These are phyloP conservation scores for Carassius gibelio DNA, from an alignment of 2,113 vertebrate species.

Conservation along the genomic window DNA sequence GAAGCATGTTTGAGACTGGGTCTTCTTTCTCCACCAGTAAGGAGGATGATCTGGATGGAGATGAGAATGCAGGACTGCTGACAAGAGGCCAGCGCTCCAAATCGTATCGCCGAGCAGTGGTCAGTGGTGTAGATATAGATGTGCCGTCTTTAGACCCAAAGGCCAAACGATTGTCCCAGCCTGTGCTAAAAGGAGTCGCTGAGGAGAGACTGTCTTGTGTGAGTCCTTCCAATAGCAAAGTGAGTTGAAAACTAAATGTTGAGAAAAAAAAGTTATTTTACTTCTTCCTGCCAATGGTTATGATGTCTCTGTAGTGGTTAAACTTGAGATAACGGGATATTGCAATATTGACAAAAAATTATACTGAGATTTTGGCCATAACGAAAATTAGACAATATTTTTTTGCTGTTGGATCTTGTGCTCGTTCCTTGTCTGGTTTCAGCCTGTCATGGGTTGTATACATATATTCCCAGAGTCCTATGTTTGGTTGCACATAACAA, in stretches of 20 bases:
- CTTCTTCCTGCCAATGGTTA: not conserved
- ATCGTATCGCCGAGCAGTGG: conserved; percentile 91
- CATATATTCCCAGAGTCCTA: no score
- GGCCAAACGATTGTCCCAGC: conserved; percentile 79
- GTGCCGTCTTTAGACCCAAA: conserved; percentile 66
- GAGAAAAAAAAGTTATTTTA: not conserved
- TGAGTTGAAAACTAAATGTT: conserved; percentile 10
- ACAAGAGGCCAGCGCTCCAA: conserved; percentile 87
- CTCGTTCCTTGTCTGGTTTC: no score
- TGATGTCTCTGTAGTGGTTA: not conserved
- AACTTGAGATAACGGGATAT: not conserved
- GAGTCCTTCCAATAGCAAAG: conserved; percentile 58
- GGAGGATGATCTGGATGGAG: conserved; percentile 69
- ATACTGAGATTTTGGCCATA: no score
- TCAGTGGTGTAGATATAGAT: conserved; percentile 84
- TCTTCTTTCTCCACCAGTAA: conserved; percentile 65
- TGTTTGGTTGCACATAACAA: no score
- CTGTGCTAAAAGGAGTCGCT: conserved; percentile 72
- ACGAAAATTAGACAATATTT: no score
- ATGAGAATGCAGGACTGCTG: conserved; percentile 77
- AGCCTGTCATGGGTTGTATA: no score
- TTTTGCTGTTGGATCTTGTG: no score
- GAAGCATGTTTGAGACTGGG: conserved; percentile 86
- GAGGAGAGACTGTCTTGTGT: conserved; percentile 77
- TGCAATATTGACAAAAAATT: no score